Percentiles rank a stretch among this genome's conserved stretches.
These are phyloP conservation scores for Drosophila baimaii DNA, from an alignment of 1,140 invertebrate species.

Conservation along the genomic window DNA sequence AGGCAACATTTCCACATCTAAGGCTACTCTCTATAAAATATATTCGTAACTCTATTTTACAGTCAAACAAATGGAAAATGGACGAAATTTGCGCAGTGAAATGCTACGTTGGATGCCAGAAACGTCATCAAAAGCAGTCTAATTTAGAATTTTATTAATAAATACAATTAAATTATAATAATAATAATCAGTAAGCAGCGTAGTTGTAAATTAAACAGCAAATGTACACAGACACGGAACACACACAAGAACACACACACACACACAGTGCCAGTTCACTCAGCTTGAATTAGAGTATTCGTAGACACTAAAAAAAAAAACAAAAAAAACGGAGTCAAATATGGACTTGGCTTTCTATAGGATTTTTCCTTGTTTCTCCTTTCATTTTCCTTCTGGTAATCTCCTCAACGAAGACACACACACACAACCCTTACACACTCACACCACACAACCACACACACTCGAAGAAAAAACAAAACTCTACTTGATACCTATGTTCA, in stretches of 20 bases:
- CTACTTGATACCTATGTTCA: slow-evolving; percentile 82
- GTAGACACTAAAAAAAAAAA: slow-evolving; percentile 46
- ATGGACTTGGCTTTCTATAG: slow-evolving; percentile 48
- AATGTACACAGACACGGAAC: slow-evolving; percentile 59
- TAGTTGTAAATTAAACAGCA: slow-evolving; percentile 79
- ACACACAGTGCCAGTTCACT: slow-evolving; percentile 58
- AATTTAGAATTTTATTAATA: slow-evolving; percentile 83
- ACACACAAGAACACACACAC: slow-evolving; percentile 34
- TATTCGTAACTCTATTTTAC: slow-evolving; percentile 11
- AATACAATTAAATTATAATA: slow-evolving; percentile 68
- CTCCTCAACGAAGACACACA: slow-evolving; percentile 50
- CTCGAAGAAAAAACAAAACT: slow-evolving; percentile 54
- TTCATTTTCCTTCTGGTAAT: slow-evolving; percentile 62
- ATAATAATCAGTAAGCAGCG: slow-evolving; percentile 76
- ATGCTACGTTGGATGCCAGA: slow-evolving; percentile 84
- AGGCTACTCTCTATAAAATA: not conserved
- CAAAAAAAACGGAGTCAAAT: slow-evolving; percentile 13
- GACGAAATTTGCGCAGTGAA: slow-evolving; percentile 84
- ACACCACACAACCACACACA: slow-evolving; percentile 40
- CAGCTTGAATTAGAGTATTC: slow-evolving; percentile 60
- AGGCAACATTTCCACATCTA: slow-evolving; percentile 12
- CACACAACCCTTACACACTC: slow-evolving; percentile 40
- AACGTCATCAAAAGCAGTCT: slow-evolving; percentile 84
- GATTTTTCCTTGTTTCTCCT: slow-evolving; percentile 50
- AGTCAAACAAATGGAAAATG: slow-evolving; percentile 84